phyloP scores from a whole-genome alignment of 2,113 vertebrate species.

The Spermophilus dauricus region DNA sequence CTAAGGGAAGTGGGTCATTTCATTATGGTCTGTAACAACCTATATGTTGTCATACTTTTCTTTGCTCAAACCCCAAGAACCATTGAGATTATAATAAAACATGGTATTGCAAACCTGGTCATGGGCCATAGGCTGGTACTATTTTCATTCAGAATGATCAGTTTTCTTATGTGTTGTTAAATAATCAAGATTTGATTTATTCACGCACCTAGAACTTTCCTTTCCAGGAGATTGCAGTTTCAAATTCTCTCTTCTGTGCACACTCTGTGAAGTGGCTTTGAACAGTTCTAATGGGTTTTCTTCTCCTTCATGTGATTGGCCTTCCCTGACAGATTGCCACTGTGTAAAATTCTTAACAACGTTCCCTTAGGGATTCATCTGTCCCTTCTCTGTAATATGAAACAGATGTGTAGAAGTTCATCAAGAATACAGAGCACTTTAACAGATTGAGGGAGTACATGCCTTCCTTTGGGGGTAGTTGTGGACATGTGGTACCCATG shows the following conservation, averaged over 20 bases:
- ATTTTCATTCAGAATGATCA: no score
- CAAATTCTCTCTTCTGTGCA: conserved; percentile 26
- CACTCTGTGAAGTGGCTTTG: conserved; percentile 24
- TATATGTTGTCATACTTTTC: no score
- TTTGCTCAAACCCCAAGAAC: no score
- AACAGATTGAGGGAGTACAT: neutral
- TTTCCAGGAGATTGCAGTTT: conserved; percentile 48
- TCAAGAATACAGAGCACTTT: neutral
- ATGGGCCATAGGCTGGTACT: no score
- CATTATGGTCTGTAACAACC: no score
- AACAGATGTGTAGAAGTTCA: neutral
- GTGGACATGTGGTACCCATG: no score
- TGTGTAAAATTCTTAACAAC: neutral
- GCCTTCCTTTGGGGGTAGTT: no score
- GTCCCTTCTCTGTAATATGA: neutral
- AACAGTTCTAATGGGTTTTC: conserved; percentile 4
- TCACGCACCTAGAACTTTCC: conserved; percentile 65
- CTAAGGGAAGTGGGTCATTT: no score
- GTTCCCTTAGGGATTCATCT: neutral
- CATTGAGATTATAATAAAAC: no score
- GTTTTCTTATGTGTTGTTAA: no score
- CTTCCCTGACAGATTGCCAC: neutral
- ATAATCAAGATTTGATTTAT: conserved; percentile 44
- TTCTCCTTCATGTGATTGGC: neutral
- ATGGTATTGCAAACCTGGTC: no score